These are phyloP conservation scores for Hyles euphorbiae DNA, from an alignment of 1,140 invertebrate genomes.

Conservation along the genomic window DNA sequence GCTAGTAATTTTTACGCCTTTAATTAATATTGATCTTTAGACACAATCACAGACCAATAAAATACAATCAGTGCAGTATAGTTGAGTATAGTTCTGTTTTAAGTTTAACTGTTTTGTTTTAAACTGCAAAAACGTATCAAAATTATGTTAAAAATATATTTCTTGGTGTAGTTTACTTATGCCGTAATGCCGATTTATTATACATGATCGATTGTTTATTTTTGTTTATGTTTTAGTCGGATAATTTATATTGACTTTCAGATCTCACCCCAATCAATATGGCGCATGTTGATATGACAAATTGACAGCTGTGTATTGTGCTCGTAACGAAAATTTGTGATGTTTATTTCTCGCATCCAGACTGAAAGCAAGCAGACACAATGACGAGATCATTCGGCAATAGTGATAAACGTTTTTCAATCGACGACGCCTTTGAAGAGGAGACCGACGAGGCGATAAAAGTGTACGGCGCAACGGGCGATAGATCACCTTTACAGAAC, in stretches of 20 bases:
- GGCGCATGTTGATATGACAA: conserved; percentile 66
- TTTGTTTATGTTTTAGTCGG: no score
- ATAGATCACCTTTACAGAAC: conserved; percentile 73
- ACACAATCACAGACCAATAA: no score
- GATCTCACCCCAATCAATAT: conserved; percentile 51
- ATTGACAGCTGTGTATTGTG: conserved; percentile 62
- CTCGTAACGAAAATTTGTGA: conserved; percentile 54
- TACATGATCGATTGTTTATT: no score
- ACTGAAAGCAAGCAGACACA: conserved; percentile 41
- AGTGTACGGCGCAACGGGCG: conserved; percentile 84
- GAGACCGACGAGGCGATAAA: conserved; percentile 87
- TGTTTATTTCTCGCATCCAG: conserved; percentile 56
- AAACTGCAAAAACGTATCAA: no score
- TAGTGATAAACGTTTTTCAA: conserved; percentile 82
- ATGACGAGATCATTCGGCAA: conserved; percentile 68
- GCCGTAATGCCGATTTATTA: no score
- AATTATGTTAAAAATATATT: no score
- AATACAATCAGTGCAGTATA: no score
- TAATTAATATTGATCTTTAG: no score
- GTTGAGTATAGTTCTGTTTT: no score
- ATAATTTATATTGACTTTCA: conserved; percentile 6
- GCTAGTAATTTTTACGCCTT: no score
- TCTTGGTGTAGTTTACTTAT: no score
- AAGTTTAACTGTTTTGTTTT: no score
- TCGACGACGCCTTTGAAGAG: conserved; percentile 89